Base-by-base conservation (phyloP, 2,113 vertebrate species). In the Delphinapterus leucas region DNA sequence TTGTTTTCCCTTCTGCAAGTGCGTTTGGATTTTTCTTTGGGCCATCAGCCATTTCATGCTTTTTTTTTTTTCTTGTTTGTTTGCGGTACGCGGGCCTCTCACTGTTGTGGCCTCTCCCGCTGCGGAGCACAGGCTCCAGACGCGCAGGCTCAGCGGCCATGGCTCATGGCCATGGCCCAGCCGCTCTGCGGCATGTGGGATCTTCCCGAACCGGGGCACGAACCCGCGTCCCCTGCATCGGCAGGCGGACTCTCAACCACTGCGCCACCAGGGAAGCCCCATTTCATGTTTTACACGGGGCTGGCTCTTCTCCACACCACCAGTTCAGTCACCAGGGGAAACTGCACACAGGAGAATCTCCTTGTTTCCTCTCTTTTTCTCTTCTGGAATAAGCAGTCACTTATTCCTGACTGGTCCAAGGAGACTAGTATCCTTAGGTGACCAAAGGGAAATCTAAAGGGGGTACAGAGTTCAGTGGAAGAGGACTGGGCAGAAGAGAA, bases 321-420 rank as follows among this genome's bases (percentile, higher is more conserved):
- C 53, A 80, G n/a, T 17, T 26, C 53, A 36, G 53, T 41, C 76
- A 81, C 80, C 79, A 49, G 67, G 80, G 44, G 83, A 92, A 91
- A 82, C 12, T 53, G n/a, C 83, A 77, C 0, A 1, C 38, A n/a
- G 38, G 88, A 96, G 23, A 91, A 74, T 1, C 1, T 82, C 0
- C 76, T 74, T 86, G 70, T 95, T 97, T 71, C 71, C 79, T 18
- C 49, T 68, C 49, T 91, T 55, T 90, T 95, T 44, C 33, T 79
- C 61, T 26, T 93, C 31, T 55, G 70, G 58, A 85, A 58, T 9
- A 21, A 86, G 85, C 73, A 77, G 73, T 86, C 8, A 8, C 15
- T 85, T 74, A 38, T 67, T 90, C 12, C 36, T 14, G 23, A 10
- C 21, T 28, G 38, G 8, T 26, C 12, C 21, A 88, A 21, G 58